A percentile compares a stretch with the other conserved stretches of the same genome.
These are phyloP conservation scores for Stenopsyche tienmushanensis DNA, from an alignment of 1,140 invertebrate genomes.

Conservation along the genomic window DNA sequence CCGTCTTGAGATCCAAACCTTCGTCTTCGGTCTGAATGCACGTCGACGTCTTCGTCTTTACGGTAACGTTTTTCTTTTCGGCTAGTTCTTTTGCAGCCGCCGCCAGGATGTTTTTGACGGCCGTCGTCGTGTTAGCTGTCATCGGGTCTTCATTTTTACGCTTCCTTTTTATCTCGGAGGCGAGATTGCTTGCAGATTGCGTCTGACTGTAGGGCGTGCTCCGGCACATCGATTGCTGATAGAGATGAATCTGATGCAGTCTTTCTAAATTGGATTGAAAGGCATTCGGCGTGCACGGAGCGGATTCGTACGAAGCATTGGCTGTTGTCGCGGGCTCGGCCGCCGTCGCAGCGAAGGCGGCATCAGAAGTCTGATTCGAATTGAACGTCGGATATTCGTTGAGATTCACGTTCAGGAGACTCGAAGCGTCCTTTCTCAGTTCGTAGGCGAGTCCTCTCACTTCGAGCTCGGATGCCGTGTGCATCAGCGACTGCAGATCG, in stretches of 20 bases:
- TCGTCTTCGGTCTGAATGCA: constrained; percentile 52
- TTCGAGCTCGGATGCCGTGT: constrained; percentile 67
- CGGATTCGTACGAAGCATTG: constrained; percentile 40
- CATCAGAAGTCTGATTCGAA: constrained; percentile 44
- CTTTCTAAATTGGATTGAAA: constrained; percentile 53
- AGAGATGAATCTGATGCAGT: constrained; percentile 53
- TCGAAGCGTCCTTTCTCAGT: constrained; percentile 54
- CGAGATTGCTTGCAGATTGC: constrained; percentile 2
- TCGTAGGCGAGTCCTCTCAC: constrained; percentile 60
- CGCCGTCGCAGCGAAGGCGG: constrained; percentile 10
- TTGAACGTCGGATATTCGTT: constrained; percentile 48
- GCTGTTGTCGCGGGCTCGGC: neutral
- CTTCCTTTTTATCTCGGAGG: constrained; percentile 43
- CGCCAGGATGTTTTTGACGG: constrained; percentile 53
- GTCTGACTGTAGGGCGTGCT: constrained; percentile 6
- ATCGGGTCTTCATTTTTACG: constrained; percentile 50
- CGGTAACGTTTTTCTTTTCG: constrained; percentile 46
- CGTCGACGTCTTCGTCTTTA: constrained; percentile 45
- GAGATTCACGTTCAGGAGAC: constrained; percentile 54
- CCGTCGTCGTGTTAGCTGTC: constrained; percentile 46
- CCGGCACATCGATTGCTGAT: constrained; percentile 54
- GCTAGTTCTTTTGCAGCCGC: constrained; percentile 53
- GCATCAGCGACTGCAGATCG: constrained; percentile 65
- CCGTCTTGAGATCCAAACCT: constrained; percentile 24
- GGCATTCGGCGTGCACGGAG: constrained; percentile 43